Base-by-base conservation (phyloP, 2,797 vertebrate species). In the Phoebastria nigripes region DNA sequence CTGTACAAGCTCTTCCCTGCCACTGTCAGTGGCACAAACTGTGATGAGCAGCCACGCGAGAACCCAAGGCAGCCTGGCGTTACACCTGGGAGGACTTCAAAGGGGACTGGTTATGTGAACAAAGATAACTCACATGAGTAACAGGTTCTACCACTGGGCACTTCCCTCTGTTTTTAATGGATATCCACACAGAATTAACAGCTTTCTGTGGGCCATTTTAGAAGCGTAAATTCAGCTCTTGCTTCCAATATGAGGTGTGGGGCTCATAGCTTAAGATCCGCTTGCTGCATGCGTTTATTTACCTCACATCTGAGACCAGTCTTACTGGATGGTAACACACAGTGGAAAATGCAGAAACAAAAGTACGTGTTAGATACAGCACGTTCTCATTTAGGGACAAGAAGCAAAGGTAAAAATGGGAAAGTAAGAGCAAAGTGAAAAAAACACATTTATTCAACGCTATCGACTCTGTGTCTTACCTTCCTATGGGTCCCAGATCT, bases 401-500 rank as follows among this genome's bases (percentile, higher is more conserved):
- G 62, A 79, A 63, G 39, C 51, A 59, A 81, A 85, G 41, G 37
- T 15, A 89, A 88, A 89, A 86, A 67, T 1, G 26, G 26, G 6
- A 4, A 88, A 83, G 41, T n/a, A 59, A 81, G 72, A 88, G 29
- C 3, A 3, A 67, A 87, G 59, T 33, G 29, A 82, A 69, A 61
- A 73, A 33, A 2, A 6, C 24, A 51, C 22, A 59, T 72, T 70
- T 44, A 85, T 59, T 72, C 49, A 72, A 67, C 1, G 7, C 31
- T 58, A 7, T 55, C 31, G 21, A 37, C 29, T 70, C 55, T 63
- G n/a, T n/a, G 42, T 94, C 98, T 98, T 98, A 99, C 99, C 99
- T 98, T 97, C 98, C 98, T 72, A 98, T 95, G 37, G 98, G 98
- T 96, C 98, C 98, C 96, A 98, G 97, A 59, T 99, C 98, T 73